These are phyloP conservation scores for Microtus montanus DNA, from an alignment of 2,113 vertebrate species.

Conservation along the genomic window DNA sequence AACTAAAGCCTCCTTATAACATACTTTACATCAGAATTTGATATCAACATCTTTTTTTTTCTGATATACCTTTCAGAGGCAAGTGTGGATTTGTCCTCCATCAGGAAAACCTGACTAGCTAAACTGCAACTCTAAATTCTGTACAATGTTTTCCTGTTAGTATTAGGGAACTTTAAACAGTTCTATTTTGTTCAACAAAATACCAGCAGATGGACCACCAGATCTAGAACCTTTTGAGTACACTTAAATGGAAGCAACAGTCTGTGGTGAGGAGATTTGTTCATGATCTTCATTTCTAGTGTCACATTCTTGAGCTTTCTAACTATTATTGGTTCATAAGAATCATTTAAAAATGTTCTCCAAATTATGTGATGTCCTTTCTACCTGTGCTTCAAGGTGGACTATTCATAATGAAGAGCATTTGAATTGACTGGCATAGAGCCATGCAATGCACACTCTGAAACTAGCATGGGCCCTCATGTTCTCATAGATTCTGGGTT, in stretches of 20 bases:
- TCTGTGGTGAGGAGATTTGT: background rate
- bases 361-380: constrained; percentile 2
- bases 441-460: background rate
- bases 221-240: background rate
- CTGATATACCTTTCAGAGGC: background rate
- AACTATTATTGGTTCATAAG: background rate
- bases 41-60: background rate
- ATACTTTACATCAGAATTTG: background rate
- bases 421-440: constrained; percentile 1
- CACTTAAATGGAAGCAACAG: background rate
- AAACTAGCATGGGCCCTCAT: background rate
- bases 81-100: background rate
- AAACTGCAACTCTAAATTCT: background rate
- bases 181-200: constrained; percentile 1
- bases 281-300: background rate
- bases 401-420: background rate
- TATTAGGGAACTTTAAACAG: background rate
- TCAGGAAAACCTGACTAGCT: background rate
- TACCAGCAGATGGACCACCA: background rate
- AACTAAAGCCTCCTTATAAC: background rate
- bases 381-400: background rate
- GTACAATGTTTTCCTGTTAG: background rate
- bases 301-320: background rate
- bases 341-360: background rate
- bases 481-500: constrained; percentile 10